Percentiles rank a stretch among this genome's conserved stretches.
phyloP scores from a whole-genome alignment of 2,888 invertebrate genomes.

The Coremacera marginata region DNA sequence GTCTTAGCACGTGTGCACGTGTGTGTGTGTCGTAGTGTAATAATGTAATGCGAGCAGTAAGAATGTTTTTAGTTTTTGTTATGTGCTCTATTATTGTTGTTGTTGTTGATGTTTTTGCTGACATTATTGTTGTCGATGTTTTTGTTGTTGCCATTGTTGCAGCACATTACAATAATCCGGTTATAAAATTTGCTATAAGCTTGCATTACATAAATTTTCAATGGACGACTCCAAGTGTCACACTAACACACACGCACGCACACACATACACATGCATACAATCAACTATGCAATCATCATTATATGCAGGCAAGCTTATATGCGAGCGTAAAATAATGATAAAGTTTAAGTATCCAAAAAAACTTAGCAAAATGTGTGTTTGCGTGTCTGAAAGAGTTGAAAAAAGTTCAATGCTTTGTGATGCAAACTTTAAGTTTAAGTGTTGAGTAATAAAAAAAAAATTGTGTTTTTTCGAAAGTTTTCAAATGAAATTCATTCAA shows the following conservation, averaged over 20 bases:
- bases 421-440: background rate
- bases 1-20: background rate
- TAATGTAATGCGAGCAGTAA: constrained; percentile 16
- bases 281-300: background rate
- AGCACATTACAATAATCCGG: constrained; percentile 39
- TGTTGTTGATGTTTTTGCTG: background rate
- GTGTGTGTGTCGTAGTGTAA: constrained; percentile 16
- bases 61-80: background rate
- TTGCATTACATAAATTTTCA: constrained; percentile 55
- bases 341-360: background rate
- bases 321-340: background rate
- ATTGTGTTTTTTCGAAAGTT: constrained; percentile 2
- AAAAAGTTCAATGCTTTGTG: background rate
- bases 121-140: constrained; percentile 10
- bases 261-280: background rate
- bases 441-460: background rate
- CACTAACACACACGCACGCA: constrained; percentile 46
- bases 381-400: background rate
- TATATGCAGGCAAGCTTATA: background rate
- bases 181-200: constrained; percentile 54
- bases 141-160: background rate
- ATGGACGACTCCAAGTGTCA: constrained; percentile 41
- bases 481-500: background rate
- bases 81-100: background rate
- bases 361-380: background rate